A percentile compares a stretch with the other conserved stretches of the same genome.
Conservation (phyloP, 2,113 vertebrate genomes). For the Apistogramma diplotaenia region DNA sequence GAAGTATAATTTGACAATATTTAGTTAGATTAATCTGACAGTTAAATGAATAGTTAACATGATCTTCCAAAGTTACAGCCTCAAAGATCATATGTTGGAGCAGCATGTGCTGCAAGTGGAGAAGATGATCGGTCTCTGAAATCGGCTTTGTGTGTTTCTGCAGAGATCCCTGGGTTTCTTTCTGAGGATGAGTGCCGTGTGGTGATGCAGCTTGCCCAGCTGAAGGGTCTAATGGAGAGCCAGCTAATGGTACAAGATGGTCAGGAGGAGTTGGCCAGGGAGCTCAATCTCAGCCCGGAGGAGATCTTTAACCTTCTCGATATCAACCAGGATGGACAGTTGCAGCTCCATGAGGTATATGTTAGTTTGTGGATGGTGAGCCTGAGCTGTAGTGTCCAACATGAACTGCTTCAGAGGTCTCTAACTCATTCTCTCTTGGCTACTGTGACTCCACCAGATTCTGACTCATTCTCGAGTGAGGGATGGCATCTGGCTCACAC, state of each 20-base stretch:
- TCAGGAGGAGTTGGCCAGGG: slow-evolving; percentile 89
- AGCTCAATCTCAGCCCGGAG: slow-evolving; percentile 88
- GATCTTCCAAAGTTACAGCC: neutral
- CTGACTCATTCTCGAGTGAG: slow-evolving; percentile 94
- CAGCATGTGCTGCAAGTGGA: no score
- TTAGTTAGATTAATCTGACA: neutral
- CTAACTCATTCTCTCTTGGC: slow-evolving; percentile 5
- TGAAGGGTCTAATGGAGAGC: slow-evolving; percentile 80
- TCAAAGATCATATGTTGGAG: no score
- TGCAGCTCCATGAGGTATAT: slow-evolving; percentile 93
- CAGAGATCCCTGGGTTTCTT: slow-evolving; percentile 93
- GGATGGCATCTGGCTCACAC: slow-evolving; percentile 95
- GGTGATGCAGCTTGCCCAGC: slow-evolving; percentile 79
- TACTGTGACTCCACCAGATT: slow-evolving; percentile 78
- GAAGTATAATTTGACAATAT: neutral
- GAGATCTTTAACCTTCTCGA: slow-evolving; percentile 96
- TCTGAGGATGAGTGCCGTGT: slow-evolving; percentile 91
- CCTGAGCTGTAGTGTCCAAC: neutral
- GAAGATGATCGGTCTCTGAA: no score
- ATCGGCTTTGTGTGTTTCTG: neutral
- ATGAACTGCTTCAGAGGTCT: neutral
- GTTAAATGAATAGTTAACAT: neutral
- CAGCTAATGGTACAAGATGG: slow-evolving; percentile 91
- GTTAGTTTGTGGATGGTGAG: slow-evolving; percentile 30
- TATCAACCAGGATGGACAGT: slow-evolving; percentile 91